Evolutionary conservation across 2,113 vertebrate genomes (phyloP).

Genomic region (Scomber japonicus): DNA sequence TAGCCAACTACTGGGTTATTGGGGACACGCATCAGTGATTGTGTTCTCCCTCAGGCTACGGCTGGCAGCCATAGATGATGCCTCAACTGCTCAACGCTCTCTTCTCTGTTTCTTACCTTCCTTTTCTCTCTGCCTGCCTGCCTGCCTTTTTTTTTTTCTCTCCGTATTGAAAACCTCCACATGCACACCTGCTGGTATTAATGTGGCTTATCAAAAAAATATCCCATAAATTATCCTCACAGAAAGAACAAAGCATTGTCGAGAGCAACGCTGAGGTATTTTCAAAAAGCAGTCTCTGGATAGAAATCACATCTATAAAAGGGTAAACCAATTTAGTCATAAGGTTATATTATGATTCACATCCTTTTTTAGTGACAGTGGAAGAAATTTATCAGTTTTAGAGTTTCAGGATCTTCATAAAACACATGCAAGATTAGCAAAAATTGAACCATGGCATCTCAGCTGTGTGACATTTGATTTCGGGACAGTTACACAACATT

Average conservation of each 20-base stretch:
- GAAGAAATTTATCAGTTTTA: conserved; percentile 3
- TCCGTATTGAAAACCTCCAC: conserved; percentile 27
- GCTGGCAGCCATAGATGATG: conserved; percentile 66
- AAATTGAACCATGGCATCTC: conserved; percentile 22
- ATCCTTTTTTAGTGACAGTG: neutral
- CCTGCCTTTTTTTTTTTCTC: neutral
- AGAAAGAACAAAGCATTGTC: neutral
- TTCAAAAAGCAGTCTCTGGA: neutral
- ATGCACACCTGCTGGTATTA: neutral
- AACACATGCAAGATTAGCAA: conserved; percentile 3
- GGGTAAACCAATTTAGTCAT: neutral
- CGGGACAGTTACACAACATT: neutral
- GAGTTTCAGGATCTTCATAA: conserved; percentile 20
- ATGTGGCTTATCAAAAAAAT: conserved; percentile 9
- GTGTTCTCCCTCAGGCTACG: conserved; percentile 59
- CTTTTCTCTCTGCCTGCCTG: neutral
- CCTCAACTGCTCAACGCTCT: conserved; percentile 48
- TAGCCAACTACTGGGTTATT: conserved; percentile 58
- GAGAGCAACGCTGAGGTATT: neutral
- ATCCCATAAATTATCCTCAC: neutral
- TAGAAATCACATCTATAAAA: neutral
- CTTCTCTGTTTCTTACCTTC: conserved; percentile 17
- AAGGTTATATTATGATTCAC: neutral
- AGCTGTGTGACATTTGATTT: conserved; percentile 6
- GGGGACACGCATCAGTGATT: conserved; percentile 59